A percentile compares a stretch with the other conserved stretches of the same genome.
Evolutionary conservation across 2,888 invertebrate genomes (phyloP).

Genomic region (Syrista parreyssii): DNA sequence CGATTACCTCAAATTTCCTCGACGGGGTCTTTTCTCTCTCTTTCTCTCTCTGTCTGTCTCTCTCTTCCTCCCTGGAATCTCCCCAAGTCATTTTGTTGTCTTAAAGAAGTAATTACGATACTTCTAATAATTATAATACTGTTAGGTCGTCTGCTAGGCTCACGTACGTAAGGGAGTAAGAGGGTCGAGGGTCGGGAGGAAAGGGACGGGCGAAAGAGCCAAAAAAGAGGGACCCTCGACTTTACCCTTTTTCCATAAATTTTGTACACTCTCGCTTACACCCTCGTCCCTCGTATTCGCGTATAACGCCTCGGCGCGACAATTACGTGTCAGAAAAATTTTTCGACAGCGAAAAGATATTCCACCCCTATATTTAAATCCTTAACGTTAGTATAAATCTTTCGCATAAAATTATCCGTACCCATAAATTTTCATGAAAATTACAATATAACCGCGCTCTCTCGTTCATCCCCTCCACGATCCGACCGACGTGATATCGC

Average conservation of each 20-base stretch:
- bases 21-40: background rate
- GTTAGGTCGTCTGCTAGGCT: no score
- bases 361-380: background rate
- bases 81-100: background rate
- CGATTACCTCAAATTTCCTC: conserved; percentile 4
- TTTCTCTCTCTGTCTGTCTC: background rate
- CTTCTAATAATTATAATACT: background rate
- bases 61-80: background rate
- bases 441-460: background rate
- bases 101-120: background rate
- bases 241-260: background rate
- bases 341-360: background rate
- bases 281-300: background rate
- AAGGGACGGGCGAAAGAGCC: no score
- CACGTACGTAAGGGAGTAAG: no score
- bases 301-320: background rate
- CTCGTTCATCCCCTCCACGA: background rate
- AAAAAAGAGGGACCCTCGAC: background rate
- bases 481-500: background rate
- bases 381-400: background rate
- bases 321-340: background rate
- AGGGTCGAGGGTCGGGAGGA: no score
- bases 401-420: background rate
- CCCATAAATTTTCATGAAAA: background rate
- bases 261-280: background rate